Evolutionary conservation across 2,797 vertebrate genomes (phyloP), one percentile per base, ranked within the genome.

Genomic region (Smutsia temminckii): DNA sequence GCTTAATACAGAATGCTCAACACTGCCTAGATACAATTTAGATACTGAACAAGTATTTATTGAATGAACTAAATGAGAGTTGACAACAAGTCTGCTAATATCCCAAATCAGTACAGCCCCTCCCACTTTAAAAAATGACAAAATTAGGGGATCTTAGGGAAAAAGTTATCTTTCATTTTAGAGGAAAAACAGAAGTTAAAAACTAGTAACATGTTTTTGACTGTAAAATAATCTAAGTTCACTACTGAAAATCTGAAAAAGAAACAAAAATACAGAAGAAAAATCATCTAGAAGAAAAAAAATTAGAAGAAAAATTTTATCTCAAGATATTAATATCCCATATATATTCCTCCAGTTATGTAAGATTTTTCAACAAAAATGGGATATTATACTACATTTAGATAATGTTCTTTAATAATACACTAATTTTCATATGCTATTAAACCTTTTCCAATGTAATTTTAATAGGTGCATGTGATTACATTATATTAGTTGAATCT

Each of bases 141-240:
- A 85, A 42, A 32, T 75, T 93, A 83, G 14, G 23, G 42, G 85
- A 9, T 59, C 55, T 42, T 37, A 66, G 25, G 40, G 55, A 21
- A 71, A 74, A 51, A 77, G 23, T 34, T 59, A 85, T 14, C 14
- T 85, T 96, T 88, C 5, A 86, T 34, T 75, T 63, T 85, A 85
- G 57, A 79, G 57, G n/a, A 74, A 88, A 95, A 91, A 89, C 11
- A 4, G 8, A 71, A 87, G 51, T 89, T 94, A 37, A 49, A 95
- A 83, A 74, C 51, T 46, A 46, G 42, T 49, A 86, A 77, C 25
- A 75, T 68, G 69, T 75, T 94, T 91, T 34, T 72, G 34, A 89
- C 57, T 84, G 63, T n/a, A 74, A 95, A 85, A 68, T 72, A 88
- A 86, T 80, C 34, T 8, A 96, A 87, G 25, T 90, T 85, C 37